Percentiles rank a stretch among this genome's conserved stretches.
phyloP scores from a whole-genome alignment of 2,797 vertebrate genomes.

The Falco peregrinus region DNA sequence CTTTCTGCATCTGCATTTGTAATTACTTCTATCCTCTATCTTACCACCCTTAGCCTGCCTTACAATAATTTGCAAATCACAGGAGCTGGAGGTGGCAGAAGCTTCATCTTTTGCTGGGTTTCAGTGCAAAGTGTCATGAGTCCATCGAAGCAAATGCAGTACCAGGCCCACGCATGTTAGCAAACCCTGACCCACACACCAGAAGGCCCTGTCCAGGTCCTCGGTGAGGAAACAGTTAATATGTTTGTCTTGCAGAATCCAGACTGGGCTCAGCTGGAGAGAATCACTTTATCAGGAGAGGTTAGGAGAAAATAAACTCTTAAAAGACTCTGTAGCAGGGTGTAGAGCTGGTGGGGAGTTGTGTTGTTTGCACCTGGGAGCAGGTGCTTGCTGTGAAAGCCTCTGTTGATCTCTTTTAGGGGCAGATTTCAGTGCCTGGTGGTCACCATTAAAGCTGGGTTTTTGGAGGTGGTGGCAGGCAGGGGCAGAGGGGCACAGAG shows the following conservation, averaged over 20 bases:
- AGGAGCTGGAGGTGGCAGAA: neutral
- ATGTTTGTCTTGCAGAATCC: neutral
- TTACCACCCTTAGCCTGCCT: neutral
- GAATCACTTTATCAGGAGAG: constrained; percentile 20
- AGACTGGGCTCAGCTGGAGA: constrained; percentile 52
- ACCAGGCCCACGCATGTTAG: accelerated
- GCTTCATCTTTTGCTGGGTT: neutral
- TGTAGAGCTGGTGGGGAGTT: neutral
- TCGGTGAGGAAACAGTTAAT: neutral
- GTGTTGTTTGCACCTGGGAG: neutral
- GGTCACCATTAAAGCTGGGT: neutral
- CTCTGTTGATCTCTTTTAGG: neutral
- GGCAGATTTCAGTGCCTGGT: neutral
- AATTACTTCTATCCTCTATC: neutral
- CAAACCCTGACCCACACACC: neutral
- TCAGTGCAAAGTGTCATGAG: neutral
- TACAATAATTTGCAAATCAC: neutral
- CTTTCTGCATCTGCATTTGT: neutral
- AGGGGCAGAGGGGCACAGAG: neutral
- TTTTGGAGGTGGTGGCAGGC: neutral
- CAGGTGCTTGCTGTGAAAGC: neutral
- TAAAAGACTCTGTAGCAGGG: constrained; percentile 8
- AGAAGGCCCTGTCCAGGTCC: neutral
- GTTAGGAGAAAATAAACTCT: constrained; percentile 41
- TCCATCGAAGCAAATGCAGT: neutral